Conservation (phyloP, 2,888 invertebrate genomes). For the Hydrotaea diabolus region DNA sequence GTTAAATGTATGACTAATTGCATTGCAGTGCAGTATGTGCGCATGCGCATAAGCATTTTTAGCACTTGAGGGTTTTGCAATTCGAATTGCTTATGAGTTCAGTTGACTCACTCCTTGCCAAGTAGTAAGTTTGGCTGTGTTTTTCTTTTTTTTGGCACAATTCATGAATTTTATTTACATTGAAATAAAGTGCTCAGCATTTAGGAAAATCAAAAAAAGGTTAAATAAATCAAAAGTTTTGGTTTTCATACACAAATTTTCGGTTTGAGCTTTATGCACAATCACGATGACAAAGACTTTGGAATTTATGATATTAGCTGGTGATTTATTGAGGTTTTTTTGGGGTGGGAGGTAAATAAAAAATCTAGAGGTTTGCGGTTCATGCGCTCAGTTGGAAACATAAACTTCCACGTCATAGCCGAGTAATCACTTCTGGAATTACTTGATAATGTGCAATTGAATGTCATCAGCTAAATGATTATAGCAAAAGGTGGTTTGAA, state of each 20-base stretch:
- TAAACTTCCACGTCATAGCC: too few species aligned
- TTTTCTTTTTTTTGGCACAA: constrained; percentile 27
- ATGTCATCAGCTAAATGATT: too few species aligned
- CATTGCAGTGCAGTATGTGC: neutral
- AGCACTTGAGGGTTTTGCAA: neutral
- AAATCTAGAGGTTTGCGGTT: neutral
- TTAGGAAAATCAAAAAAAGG: neutral
- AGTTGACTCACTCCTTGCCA: constrained; percentile 15
- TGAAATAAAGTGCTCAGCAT: constrained; percentile 12
- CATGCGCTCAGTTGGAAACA: neutral
- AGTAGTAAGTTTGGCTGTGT: neutral
- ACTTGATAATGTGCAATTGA: too few species aligned
- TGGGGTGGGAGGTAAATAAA: neutral
- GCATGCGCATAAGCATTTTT: neutral
- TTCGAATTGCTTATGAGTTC: neutral
- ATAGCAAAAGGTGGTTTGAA: too few species aligned
- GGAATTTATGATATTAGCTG: constrained; percentile 12
- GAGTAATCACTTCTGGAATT: too few species aligned
- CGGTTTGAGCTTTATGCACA: neutral
- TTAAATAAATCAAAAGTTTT: constrained; percentile 3
- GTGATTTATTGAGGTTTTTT: constrained; percentile 10
- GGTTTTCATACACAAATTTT: neutral
- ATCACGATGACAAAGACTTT: constrained; percentile 20
- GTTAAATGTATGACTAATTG: constrained; percentile 38
- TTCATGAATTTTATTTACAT: constrained; percentile 32